Conservation (phyloP, 2,113 vertebrate species). For the Vireo altiloquus region DNA sequence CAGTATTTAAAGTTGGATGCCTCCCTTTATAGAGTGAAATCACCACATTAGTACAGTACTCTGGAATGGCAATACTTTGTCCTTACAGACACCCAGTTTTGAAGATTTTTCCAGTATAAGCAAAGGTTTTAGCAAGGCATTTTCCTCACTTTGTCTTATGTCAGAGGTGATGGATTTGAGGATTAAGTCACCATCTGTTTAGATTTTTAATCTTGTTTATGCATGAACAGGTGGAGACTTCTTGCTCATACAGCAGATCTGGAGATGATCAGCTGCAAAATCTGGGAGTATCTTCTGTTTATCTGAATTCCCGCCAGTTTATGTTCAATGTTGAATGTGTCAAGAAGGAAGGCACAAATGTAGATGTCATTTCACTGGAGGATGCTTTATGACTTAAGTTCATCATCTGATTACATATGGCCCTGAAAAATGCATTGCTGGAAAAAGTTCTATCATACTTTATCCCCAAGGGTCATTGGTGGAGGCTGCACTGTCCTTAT, state of each 20-base stretch:
- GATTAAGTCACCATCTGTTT: conserved; percentile 20
- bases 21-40: neutral
- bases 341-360: neutral
- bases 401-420: neutral
- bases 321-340: neutral
- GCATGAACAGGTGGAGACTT: neutral
- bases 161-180: neutral
- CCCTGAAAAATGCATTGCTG: neutral
- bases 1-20: neutral
- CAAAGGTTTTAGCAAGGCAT: neutral
- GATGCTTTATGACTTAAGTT: neutral
- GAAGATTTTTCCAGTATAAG: neutral
- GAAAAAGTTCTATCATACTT: neutral
- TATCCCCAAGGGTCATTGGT: neutral
- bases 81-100: neutral
- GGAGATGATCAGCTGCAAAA: neutral
- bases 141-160: neutral
- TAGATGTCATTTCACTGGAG: neutral
- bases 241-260: neutral
- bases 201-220: conserved; percentile 10
- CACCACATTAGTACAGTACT: neutral
- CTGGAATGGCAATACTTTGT: neutral
- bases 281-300: neutral
- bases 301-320: neutral
- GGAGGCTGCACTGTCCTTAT: neutral